These are phyloP conservation scores for Podarcis lilfordi DNA, from an alignment of 2,797 vertebrate genomes.

Conservation along the genomic window DNA sequence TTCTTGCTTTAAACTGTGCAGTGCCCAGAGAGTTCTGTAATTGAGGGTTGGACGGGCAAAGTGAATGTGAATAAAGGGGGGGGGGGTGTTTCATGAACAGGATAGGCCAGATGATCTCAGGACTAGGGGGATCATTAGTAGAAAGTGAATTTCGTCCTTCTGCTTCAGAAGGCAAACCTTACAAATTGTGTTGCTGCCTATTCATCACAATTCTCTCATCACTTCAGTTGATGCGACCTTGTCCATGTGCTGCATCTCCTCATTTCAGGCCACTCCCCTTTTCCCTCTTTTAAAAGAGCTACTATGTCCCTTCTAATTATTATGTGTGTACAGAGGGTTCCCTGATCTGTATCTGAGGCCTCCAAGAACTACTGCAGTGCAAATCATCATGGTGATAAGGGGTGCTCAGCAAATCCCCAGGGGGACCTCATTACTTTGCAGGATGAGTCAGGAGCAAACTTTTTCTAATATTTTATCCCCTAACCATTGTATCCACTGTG, in stretches of 20 bases:
- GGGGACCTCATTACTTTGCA: conserved; percentile 8
- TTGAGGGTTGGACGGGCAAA: neutral
- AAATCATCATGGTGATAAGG: neutral
- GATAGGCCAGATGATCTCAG: neutral
- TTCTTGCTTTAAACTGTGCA: neutral
- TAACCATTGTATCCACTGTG: neutral
- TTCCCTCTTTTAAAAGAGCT: neutral
- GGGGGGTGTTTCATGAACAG: neutral
- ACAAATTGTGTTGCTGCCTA: neutral
- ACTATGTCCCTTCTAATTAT: neutral
- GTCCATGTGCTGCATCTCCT: neutral
- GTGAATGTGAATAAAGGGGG: neutral
- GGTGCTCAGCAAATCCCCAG: neutral
- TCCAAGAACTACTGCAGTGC: neutral
- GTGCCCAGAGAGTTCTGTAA: neutral
- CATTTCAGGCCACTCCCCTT: neutral
- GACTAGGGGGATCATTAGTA: neutral
- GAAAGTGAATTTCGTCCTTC: too few relatives aligned
- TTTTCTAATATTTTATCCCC: conserved; percentile 44
- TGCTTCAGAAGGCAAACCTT: neutral
- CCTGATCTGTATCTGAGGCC: neutral
- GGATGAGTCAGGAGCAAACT: conserved; percentile 31
- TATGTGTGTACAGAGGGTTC: neutral
- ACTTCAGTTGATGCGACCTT: neutral
- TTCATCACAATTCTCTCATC: neutral